Conservation (phyloP, 1,140 invertebrate genomes). For the Psilanteris sp. region DNA sequence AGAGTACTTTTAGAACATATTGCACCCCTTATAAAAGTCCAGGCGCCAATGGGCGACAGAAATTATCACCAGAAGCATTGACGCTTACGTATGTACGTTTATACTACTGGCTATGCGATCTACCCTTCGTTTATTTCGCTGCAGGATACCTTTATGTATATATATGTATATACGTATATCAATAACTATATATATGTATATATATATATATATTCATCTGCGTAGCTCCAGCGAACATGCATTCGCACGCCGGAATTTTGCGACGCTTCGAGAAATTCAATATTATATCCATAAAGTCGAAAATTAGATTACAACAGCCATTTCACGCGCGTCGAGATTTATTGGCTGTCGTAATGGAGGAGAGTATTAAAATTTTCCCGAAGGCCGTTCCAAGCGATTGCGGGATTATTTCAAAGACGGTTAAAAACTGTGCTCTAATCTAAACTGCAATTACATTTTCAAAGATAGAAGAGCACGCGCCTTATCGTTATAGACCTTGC, state of each 20-base stretch:
- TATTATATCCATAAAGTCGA: slow-evolving; percentile 52
- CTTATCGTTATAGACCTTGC: too few relatives aligned
- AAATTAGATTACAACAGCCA: slow-evolving; percentile 51
- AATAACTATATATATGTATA: too few relatives aligned
- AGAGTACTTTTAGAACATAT: slow-evolving; percentile 63
- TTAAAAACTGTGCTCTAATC: background rate
- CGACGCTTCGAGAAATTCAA: slow-evolving; percentile 32
- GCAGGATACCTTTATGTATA: too few relatives aligned
- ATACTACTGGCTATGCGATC: background rate
- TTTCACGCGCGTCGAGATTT: slow-evolving; percentile 45
- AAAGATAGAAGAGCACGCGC: too few relatives aligned
- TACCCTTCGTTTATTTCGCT: too few relatives aligned
- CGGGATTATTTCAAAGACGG: background rate
- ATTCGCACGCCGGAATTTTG: slow-evolving; percentile 13
- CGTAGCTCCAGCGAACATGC: slow-evolving; percentile 11
- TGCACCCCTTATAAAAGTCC: slow-evolving; percentile 62
- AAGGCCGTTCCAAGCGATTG: slow-evolving; percentile 3
- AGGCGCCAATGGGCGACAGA: slow-evolving; percentile 31
- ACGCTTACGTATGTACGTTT: slow-evolving; percentile 26
- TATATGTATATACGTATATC: too few relatives aligned
- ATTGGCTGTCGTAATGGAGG: slow-evolving; percentile 30
- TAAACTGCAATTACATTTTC: too few relatives aligned
- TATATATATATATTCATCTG: too few relatives aligned
- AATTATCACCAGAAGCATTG: slow-evolving; percentile 36
- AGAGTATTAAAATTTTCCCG: slow-evolving; percentile 35